phyloP scores from a whole-genome alignment of 2,888 invertebrate species.

The Tromatobia lineatoria region DNA sequence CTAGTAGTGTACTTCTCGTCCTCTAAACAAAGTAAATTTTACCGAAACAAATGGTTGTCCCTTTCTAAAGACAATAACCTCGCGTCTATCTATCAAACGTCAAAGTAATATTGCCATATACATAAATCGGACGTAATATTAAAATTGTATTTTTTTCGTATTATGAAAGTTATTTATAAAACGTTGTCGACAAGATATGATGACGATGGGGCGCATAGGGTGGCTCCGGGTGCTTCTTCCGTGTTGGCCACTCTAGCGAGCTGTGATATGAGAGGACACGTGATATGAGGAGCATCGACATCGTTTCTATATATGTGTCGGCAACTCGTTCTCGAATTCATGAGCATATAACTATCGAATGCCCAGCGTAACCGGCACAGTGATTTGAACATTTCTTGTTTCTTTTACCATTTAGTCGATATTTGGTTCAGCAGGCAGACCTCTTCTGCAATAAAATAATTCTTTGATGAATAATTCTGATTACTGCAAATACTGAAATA shows the following conservation, averaged over 20 bases:
- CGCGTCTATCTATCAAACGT: slow-evolving; percentile 84
- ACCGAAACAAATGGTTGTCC: slow-evolving; percentile 84
- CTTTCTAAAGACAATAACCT: slow-evolving; percentile 84
- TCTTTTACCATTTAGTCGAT: not conserved
- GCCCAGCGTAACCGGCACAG: not conserved
- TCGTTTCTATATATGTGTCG: slow-evolving; percentile 61
- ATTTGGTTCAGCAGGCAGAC: not conserved
- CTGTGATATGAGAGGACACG: slow-evolving; percentile 78
- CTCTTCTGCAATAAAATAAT: too few relatives aligned
- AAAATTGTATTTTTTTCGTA: slow-evolving; percentile 81
- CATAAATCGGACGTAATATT: slow-evolving; percentile 83
- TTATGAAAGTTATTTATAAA: slow-evolving; percentile 84
- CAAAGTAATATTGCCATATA: slow-evolving; percentile 83
- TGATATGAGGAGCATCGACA: slow-evolving; percentile 78
- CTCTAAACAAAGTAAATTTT: slow-evolving; percentile 39
- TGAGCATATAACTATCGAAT: slow-evolving; percentile 50
- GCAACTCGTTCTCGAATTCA: slow-evolving; percentile 47
- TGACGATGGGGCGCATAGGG: slow-evolving; percentile 31
- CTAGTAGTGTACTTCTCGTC: too few relatives aligned
- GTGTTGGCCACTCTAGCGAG: slow-evolving; percentile 50
- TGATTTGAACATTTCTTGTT: not conserved
- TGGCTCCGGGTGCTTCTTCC: slow-evolving; percentile 8
- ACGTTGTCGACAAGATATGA: slow-evolving; percentile 80
- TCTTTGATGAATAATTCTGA: too few relatives aligned
- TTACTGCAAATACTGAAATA: too few relatives aligned